Base-by-base conservation (phyloP, 2,113 vertebrate genomes). In the Myocastor coypus region DNA sequence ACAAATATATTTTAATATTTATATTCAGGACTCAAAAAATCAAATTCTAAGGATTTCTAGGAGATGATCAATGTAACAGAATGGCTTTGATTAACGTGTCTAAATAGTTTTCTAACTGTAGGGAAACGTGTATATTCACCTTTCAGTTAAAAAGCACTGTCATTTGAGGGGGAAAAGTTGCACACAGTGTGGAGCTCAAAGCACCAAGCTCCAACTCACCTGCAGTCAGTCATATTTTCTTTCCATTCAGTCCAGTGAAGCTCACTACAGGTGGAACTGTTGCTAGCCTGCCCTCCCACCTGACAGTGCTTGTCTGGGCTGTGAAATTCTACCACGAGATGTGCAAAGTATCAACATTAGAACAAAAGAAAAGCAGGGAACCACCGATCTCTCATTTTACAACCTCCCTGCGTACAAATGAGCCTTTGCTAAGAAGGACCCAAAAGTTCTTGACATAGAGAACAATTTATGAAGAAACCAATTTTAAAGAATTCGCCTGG, bases 201-300 rank as follows among this genome's bases (percentile, higher is more conserved):
- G 86, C 22, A 95, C 2, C 52, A 69, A n/a, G 78, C 73, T 91
- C 94, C 55, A 59, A 59, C n/a, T 19, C 86, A 73, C 94, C 0
- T 28, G 1, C 26, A 50, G 26, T 77, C 50, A 61, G 77, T 96
- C 17, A 57, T 61, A 87, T 88, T 91, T 59, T 82, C 24, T 24
- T 96, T 97, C 94, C 63, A 12, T 84, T 96, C 90, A 50, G 77
- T 16, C 3, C 78, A 78, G 94, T 80, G 66, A 61, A 96, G 34
- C 34, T 94, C 24, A 50, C 22, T 83, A 9, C 12, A 90, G 94
- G 7, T 24, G 92, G 87, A 8, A 17, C 10, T 86, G 19, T 64
- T 73, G 94, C 85, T 83, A 50, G 42, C 22, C 0, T 46, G 3
- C 1, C 55, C 59, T 94, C 91, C 7, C 0, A 69, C 28, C 3